A percentile compares a stretch with the other conserved stretches of the same genome.
These are phyloP conservation scores for Drosophila nigrodunni DNA, from an alignment of 1,140 invertebrate genomes.

Conservation along the genomic window DNA sequence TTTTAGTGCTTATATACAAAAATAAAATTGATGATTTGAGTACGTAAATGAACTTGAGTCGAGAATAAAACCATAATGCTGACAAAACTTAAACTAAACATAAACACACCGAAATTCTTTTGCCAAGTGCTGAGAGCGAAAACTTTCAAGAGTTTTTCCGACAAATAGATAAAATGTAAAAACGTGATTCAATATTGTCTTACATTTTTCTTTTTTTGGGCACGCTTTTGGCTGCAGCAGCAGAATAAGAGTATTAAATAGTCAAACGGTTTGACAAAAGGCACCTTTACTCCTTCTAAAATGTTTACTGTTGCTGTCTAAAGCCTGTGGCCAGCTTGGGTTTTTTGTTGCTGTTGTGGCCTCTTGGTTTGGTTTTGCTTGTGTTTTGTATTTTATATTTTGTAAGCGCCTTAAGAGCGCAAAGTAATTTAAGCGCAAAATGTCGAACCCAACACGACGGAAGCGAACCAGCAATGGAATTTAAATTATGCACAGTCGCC, in stretches of 20 bases:
- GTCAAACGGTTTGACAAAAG: not conserved
- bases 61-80: not conserved
- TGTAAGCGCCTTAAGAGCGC: slow-evolving; percentile 48
- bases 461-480: slow-evolving; percentile 37
- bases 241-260: slow-evolving; percentile 16
- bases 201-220: not conserved
- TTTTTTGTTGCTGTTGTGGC: slow-evolving; percentile 12
- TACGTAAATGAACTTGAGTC: not conserved
- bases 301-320: slow-evolving; percentile 28
- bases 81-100: slow-evolving; percentile 2
- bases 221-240: not conserved
- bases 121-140: not conserved
- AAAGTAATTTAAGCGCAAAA: slow-evolving; percentile 56
- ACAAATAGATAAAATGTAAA: not conserved
- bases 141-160: not conserved
- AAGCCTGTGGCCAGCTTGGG: slow-evolving; percentile 29
- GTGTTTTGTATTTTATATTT: slow-evolving; percentile 6
- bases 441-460: slow-evolving; percentile 30
- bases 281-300: slow-evolving; percentile 7
- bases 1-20: not conserved
- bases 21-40: not conserved
- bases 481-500: slow-evolving; percentile 52
- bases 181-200: not conserved
- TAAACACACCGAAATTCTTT: not conserved
- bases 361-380: slow-evolving; percentile 9